Evolutionary conservation across 1,140 invertebrate species (phyloP), one percentile per base, ranked within the genome.

Genomic region (Drosophila nigromelanica): DNA sequence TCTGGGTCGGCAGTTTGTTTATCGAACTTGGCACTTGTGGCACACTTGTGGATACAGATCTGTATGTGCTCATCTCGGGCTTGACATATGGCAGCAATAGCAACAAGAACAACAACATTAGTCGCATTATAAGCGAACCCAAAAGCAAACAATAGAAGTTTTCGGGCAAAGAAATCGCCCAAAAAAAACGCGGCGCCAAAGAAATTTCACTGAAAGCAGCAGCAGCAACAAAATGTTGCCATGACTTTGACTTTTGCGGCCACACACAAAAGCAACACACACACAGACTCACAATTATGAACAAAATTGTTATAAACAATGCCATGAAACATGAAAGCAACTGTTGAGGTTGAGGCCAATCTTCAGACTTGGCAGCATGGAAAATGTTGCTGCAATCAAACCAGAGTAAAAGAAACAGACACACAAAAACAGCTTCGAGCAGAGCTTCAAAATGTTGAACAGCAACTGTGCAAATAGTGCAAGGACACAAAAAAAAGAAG

Each of bases 1-100:
- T 63, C 42, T 74, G 43, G 61, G 56, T 52, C 70, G 63, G n/a
- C 50, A 40, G 56, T 62, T 73, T 70, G 50, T 70, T 80, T 66
- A 80, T 86, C 58, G 60, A 86, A 63, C 58, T 74, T 80, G 80
- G 67, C 80, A 83, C 68, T 83, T 78, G 64, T 80, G 80, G 76
- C 81, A 85, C 80, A 85, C 77, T 79, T 70, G 54, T 40, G 18
- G 24, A 47, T 48, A 50, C 37, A 40, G 35, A 80, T 79, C 76
- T 60, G 56, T 8, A 64, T 47, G 21, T 40, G 55, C 62, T 50
- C 30, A 56, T 68, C 51, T 43, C 30, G n/a, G 42, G 15, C 30
- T 47, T 64, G 47, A 51, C 51, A 48, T 11, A 24, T 39, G 51
- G 37, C 50, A 33, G 45, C 39, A 69, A 48, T 42, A 69, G 37